Evolutionary conservation across 2,113 vertebrate genomes (phyloP).

Genomic region (Anthoscopus minutus): DNA sequence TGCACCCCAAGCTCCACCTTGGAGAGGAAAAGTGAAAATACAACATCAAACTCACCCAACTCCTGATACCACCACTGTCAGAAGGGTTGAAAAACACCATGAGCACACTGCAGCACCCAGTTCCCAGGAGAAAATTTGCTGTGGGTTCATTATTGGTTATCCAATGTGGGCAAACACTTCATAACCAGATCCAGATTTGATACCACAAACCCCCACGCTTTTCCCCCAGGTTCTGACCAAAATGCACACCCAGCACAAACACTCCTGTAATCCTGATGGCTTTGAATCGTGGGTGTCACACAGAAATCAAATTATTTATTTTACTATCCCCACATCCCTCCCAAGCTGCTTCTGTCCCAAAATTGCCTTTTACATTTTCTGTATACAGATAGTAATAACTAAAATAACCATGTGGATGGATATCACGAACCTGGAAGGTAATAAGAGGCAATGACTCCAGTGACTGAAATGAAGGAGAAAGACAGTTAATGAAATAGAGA

Average conservation of each 20-base stretch:
- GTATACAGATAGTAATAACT: conserved; percentile 58
- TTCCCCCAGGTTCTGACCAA: neutral
- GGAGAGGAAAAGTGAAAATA: neutral
- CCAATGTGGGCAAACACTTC: neutral
- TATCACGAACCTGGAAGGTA: conserved; percentile 62
- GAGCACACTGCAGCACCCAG: fast-evolving
- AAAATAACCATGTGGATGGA: conserved; percentile 58
- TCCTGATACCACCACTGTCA: neutral
- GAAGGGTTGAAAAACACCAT: neutral
- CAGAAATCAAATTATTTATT: conserved; percentile 53
- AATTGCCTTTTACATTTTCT: conserved; percentile 41
- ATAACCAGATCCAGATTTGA: neutral
- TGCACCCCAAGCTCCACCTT: neutral
- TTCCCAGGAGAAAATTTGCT: neutral
- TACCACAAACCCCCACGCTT: fast-evolving
- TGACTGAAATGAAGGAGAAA: conserved; percentile 64
- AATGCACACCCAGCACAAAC: neutral
- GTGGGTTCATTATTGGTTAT: neutral
- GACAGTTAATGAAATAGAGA: conserved; percentile 72
- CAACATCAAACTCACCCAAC: neutral
- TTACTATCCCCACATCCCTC: neutral
- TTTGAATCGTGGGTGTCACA: conserved; percentile 17
- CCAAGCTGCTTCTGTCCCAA: conserved; percentile 2
- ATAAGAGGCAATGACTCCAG: conserved; percentile 66
- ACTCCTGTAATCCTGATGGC: neutral